phyloP scores from a whole-genome alignment of 2,888 invertebrate genomes.

The Harpagoxenus sublaevis region DNA sequence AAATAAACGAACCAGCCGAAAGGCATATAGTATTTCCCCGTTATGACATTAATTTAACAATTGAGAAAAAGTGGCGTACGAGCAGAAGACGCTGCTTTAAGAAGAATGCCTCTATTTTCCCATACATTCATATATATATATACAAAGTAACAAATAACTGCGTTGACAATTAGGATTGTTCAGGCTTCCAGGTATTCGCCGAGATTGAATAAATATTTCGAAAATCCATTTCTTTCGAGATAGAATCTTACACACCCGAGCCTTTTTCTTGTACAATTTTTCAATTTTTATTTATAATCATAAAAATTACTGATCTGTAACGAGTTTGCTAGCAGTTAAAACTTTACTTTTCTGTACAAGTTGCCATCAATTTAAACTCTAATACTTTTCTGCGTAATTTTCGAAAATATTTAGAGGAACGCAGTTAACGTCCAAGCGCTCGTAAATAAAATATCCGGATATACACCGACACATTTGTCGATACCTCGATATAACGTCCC shows the following conservation, averaged over 20 bases:
- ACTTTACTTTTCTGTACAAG: no score
- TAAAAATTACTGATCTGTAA: not conserved
- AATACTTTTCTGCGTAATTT: not conserved
- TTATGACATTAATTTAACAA: slow-evolving; percentile 29
- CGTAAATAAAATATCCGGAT: slow-evolving; percentile 9
- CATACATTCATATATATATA: not conserved
- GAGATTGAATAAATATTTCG: not conserved
- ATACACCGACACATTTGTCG: slow-evolving; percentile 20
- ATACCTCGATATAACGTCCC: slow-evolving; percentile 30
- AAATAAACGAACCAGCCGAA: slow-evolving; percentile 15
- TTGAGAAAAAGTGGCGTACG: not conserved
- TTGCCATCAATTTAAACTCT: not conserved
- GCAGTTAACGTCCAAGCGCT: not conserved
- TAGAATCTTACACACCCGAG: not conserved
- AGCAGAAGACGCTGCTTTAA: not conserved
- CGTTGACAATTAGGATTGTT: not conserved
- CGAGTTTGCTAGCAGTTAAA: not conserved
- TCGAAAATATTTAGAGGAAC: not conserved
- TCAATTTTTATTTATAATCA: not conserved
- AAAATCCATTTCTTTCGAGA: not conserved
- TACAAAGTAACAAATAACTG: not conserved
- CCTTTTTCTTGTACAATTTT: not conserved
- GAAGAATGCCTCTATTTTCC: not conserved
- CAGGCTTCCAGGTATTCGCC: no score
- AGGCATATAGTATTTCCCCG: not conserved